A percentile compares a stretch with the other conserved stretches of the same genome.
Conservation (phyloP, 2,888 invertebrate species). For the Apotomis betuletana region DNA sequence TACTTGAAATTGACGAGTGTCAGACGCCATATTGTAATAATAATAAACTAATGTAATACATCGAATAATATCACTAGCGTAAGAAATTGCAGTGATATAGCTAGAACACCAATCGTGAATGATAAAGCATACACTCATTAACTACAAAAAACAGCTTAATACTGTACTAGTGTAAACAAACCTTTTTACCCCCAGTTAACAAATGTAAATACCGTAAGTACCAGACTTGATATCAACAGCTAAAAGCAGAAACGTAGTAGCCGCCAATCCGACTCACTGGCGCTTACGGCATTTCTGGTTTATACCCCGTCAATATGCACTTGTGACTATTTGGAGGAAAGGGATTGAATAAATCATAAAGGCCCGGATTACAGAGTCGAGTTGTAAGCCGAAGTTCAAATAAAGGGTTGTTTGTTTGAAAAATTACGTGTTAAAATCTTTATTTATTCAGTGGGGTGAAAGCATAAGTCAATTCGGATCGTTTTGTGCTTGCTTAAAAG, state of each 20-base stretch:
- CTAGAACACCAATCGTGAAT: too few species aligned
- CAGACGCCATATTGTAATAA: too few species aligned
- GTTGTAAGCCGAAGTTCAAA: conserved; percentile 9
- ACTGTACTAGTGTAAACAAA: not conserved
- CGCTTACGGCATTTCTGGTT: too few species aligned
- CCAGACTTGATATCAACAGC: too few species aligned
- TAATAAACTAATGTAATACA: too few species aligned
- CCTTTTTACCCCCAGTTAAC: not conserved
- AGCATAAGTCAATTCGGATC: not conserved
- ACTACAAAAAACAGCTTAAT: too few species aligned
- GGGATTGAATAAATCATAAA: conserved; percentile 7
- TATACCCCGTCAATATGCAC: not conserved
- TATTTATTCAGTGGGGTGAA: conserved; percentile 14
- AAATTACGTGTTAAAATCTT: conserved; percentile 10
- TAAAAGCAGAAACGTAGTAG: too few species aligned
- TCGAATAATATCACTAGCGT: too few species aligned
- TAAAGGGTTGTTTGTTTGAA: conserved; percentile 13
- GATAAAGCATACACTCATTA: too few species aligned
- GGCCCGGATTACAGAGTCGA: conserved; percentile 16
- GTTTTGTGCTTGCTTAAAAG: not conserved
- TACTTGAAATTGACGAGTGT: too few species aligned
- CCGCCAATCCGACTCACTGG: too few species aligned
- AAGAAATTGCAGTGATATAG: too few species aligned
- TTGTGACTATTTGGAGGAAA: not conserved
- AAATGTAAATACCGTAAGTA: not conserved